These are phyloP conservation scores for Rhagologus leucostigma DNA, from an alignment of 2,113 vertebrate species.

Conservation along the genomic window DNA sequence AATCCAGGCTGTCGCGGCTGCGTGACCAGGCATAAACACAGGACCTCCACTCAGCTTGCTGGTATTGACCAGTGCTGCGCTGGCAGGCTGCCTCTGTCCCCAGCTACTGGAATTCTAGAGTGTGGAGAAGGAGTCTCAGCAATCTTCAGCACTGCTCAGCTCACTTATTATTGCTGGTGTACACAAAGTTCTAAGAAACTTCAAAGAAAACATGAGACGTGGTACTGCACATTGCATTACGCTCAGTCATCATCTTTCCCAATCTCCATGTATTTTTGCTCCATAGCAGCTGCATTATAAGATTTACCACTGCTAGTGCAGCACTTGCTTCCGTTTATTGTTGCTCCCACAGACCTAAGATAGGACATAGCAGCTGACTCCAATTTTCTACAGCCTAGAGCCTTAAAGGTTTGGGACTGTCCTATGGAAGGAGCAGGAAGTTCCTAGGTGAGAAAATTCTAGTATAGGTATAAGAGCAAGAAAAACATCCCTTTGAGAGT, in stretches of 20 bases:
- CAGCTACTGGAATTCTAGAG: neutral
- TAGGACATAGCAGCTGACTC: neutral
- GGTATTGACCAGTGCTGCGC: neutral
- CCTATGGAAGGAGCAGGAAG: neutral
- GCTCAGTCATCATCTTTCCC: neutral
- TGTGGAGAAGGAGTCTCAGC: neutral
- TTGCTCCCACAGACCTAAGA: neutral
- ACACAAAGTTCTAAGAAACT: neutral
- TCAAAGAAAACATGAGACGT: neutral
- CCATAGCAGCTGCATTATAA: neutral
- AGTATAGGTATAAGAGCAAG: neutral
- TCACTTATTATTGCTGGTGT: neutral
- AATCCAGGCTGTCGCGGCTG: neutral
- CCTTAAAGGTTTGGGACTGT: neutral
- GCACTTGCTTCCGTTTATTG: neutral
- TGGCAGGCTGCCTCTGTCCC: neutral
- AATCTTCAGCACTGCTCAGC: neutral
- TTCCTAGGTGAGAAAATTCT: neutral
- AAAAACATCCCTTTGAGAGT: neutral
- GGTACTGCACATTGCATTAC: neutral
- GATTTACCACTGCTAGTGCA: neutral
- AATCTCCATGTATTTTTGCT: neutral
- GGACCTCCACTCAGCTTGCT: neutral
- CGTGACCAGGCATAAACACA: neutral
- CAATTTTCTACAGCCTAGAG: neutral